Percentiles rank a stretch among this genome's conserved stretches.
These are phyloP conservation scores for Tursiops truncatus DNA, from an alignment of 2,113 vertebrate species.

Conservation along the genomic window DNA sequence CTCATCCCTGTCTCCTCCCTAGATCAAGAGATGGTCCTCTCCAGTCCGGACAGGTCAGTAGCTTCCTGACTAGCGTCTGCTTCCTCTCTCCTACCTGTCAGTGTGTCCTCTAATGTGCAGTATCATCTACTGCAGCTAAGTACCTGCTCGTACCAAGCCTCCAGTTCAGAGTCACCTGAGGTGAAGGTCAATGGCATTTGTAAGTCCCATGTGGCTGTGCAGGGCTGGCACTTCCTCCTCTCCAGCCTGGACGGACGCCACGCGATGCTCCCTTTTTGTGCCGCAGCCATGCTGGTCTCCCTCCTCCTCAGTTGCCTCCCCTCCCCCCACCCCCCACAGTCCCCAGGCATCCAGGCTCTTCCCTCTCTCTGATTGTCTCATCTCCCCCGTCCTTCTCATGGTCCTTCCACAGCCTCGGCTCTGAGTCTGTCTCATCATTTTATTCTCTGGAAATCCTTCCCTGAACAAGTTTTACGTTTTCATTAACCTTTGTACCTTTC, in stretches of 20 bases:
- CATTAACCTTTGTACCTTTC: rapidly evolving
- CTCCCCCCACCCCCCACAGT: too few relatives aligned
- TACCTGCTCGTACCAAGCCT: rapidly evolving
- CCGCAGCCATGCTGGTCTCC: rapidly evolving
- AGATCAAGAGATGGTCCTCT: rapidly evolving
- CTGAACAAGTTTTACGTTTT: not conserved
- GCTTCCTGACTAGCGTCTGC: not conserved
- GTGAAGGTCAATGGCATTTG: rapidly evolving
- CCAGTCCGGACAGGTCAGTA: not conserved
- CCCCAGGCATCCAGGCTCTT: too few relatives aligned
- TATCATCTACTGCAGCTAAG: too few relatives aligned
- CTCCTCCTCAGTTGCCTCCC: rapidly evolving
- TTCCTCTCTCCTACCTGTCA: not conserved
- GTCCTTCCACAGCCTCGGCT: not conserved
- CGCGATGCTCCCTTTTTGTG: rapidly evolving
- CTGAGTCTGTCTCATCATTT: rapidly evolving
- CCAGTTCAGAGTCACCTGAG: not conserved
- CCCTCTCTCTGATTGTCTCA: not conserved
- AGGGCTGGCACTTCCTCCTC: rapidly evolving
- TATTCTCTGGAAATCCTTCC: not conserved
- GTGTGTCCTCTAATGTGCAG: rapidly evolving
- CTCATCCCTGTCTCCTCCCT: not conserved
- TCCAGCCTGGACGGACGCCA: rapidly evolving
- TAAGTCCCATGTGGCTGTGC: rapidly evolving
- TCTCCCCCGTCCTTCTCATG: rapidly evolving